phyloP scores from a whole-genome alignment of 2,888 invertebrate genomes.

The Dicyrtoma fusca region DNA sequence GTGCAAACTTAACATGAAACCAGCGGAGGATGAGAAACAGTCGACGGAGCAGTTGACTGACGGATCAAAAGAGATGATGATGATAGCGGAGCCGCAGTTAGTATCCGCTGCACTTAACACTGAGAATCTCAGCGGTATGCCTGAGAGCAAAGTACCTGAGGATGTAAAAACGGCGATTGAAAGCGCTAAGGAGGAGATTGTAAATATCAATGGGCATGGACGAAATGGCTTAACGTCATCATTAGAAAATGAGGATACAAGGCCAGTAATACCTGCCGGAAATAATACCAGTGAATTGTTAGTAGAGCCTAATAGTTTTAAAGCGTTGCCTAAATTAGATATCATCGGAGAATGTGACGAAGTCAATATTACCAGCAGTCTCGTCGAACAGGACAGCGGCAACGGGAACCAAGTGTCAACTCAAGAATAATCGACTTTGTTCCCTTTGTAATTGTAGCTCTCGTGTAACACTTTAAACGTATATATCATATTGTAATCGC shows the following conservation, averaged over 20 bases:
- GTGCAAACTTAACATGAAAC: not conserved
- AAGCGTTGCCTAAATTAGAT: not conserved
- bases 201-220: slow-evolving; percentile 18
- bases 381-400: no score
- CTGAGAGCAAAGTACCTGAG: slow-evolving; percentile 18
- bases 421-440: no score
- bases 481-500: no score
- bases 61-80: not conserved
- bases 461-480: no score
- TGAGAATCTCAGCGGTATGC: not conserved
- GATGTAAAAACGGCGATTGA: not conserved
- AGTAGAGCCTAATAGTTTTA: no score
- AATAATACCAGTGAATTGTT: no score
- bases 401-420: no score
- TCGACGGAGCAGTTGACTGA: not conserved
- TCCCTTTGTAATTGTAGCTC: no score
- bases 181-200: not conserved
- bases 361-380: not conserved
- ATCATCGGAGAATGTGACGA: slow-evolving; percentile 20
- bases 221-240: not conserved
- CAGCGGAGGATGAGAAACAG: not conserved
- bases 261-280: no score
- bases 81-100: not conserved
- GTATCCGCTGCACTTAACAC: not conserved
- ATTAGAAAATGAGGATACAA: slow-evolving; percentile 54